Base-by-base conservation (phyloP, 2,888 invertebrate species). In the Drosophila villosipedis region DNA sequence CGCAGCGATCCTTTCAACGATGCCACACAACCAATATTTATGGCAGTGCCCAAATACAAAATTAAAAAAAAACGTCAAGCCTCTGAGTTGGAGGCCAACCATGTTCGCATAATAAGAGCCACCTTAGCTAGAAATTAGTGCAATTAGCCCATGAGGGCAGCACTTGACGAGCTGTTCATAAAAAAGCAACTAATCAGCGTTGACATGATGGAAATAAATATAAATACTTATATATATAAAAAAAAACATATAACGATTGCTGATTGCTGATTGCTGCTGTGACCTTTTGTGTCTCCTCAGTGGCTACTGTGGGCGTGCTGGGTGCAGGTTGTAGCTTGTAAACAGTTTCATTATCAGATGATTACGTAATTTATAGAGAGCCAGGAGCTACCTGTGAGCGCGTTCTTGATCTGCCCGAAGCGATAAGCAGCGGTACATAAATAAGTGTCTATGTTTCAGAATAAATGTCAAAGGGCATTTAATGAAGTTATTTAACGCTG, bases 381-480 rank as follows among this genome's bases (percentile, higher is more conserved):
- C 69, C 67, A 54, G 54, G 50, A 55, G 73, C 82, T 81, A 84
- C 82, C 82, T 83, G 81, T 68, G 68, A 39, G 72, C 65, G 59
- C 58, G 73, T 80, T 73, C 80, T 71, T 52, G 90, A 82, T 76
- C 88, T 60, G 70, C 12, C 33, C 61, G 55, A 31, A 63, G 63
- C 65, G 84, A 82, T 84, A 78, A 54, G 16, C 22, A 28, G 37
- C 64, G 59, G 68, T 49, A 77, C 73, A 73, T 78, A 71, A 69
- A 66, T 63, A 71, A 71, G 69, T 60, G 66, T 64, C 66, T 74
- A 70, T 73, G 68, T 47, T 73, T 57, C 59, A 59, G 77, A 60
- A 83, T 87, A 84, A 84, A 90, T 88, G 90, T 88, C 87, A 88
- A 86, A 89, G 87, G 84, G 87, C 86, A 86, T 86, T 90, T 88